A percentile compares a stretch with the other conserved stretches of the same genome.
Conservation (phyloP, 1,140 invertebrate genomes). For the Saxidomus purpurata region DNA sequence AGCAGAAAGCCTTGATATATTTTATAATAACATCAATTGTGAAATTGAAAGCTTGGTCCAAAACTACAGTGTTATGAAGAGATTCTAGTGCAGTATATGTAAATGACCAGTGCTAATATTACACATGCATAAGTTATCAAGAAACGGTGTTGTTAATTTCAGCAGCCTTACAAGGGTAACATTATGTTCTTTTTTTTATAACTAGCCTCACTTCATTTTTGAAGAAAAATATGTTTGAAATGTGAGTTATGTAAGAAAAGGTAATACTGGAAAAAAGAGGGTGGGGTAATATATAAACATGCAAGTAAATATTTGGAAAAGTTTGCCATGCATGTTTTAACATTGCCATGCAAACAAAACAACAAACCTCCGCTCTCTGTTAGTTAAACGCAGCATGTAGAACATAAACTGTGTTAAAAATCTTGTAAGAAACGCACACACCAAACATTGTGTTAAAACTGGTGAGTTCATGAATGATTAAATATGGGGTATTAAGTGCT, state of each 20-base stretch:
- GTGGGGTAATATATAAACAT: constrained; percentile 37
- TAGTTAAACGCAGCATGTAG: constrained; percentile 47
- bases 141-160: too few species aligned
- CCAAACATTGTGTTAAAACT: neutral
- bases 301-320: neutral
- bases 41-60: too few species aligned
- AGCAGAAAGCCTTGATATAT: too few species aligned
- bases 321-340: constrained; percentile 55
- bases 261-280: neutral
- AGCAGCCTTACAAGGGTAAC: too few species aligned
- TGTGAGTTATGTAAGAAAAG: neutral
- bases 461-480: neutral
- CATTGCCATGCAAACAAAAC: constrained; percentile 66
- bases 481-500: neutral
- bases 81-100: too few species aligned
- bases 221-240: too few species aligned
- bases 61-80: too few species aligned
- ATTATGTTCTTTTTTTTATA: too few species aligned
- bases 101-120: too few species aligned
- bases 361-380: constrained; percentile 68
- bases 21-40: too few species aligned
- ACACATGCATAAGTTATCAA: too few species aligned
- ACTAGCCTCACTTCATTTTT: too few species aligned
- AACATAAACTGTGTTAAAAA: constrained; percentile 51
- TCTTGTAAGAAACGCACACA: neutral